A percentile compares a stretch with the other conserved stretches of the same genome.
Evolutionary conservation across 1,140 invertebrate genomes (phyloP).

Genomic region (Frieseomelitta varia): DNA sequence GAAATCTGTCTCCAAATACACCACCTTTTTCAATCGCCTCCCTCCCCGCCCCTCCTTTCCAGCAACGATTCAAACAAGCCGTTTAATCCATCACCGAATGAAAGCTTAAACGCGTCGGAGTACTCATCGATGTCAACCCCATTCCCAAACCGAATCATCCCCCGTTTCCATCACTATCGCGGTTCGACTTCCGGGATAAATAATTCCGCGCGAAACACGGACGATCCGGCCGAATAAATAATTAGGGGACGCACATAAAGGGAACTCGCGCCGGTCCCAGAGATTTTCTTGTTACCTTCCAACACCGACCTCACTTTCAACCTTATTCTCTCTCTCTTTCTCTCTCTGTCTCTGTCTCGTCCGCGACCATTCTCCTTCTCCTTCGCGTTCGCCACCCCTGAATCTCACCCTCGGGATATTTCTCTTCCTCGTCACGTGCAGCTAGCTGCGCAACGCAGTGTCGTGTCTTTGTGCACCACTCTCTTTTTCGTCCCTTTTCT

Average conservation of each 20-base stretch:
- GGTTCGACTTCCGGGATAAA: slow-evolving; percentile 28
- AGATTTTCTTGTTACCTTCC: slow-evolving; percentile 43
- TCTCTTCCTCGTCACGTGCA: slow-evolving; percentile 63
- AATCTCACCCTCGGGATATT: slow-evolving; percentile 28
- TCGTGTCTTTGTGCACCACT: slow-evolving; percentile 53
- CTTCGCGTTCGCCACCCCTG: background rate
- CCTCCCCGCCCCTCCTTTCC: no score
- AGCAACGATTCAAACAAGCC: background rate
- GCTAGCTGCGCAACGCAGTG: slow-evolving; percentile 63
- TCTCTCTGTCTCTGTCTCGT: background rate
- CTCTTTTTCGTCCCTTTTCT: slow-evolving; percentile 35
- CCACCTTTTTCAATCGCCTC: background rate
- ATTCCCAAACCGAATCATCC: background rate
- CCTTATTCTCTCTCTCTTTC: background rate
- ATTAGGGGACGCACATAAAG: slow-evolving; percentile 46
- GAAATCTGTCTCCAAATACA: background rate
- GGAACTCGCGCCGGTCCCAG: slow-evolving; percentile 28
- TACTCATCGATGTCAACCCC: slow-evolving; percentile 5
- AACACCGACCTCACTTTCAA: slow-evolving; percentile 3
- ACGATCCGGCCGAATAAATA: slow-evolving; percentile 46
- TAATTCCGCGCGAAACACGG: slow-evolving; percentile 27
- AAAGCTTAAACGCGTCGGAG: slow-evolving; percentile 16
- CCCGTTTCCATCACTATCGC: background rate
- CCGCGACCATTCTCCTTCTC: background rate
- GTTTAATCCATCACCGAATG: background rate